Conservation (phyloP, 2,797 vertebrate species). For the Sphaeramia orbicularis region DNA sequence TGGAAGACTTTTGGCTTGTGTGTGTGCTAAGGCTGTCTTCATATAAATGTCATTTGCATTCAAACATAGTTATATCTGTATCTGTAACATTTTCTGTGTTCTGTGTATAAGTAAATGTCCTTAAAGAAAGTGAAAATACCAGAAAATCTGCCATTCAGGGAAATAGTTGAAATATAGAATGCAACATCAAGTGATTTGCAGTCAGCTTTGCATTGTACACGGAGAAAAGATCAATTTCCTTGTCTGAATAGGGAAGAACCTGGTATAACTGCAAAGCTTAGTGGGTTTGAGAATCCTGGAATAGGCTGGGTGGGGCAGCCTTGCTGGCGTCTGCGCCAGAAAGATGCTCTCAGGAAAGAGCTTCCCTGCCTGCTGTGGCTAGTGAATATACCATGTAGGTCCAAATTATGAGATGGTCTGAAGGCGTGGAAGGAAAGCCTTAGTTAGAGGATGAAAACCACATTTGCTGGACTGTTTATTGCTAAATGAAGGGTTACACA, state of each 20-base stretch:
- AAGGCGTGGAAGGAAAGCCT: constrained; percentile 25
- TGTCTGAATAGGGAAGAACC: constrained; percentile 12
- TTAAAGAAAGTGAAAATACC: neutral
- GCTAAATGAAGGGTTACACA: constrained; percentile 46
- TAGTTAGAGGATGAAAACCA: constrained; percentile 48
- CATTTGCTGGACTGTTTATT: constrained; percentile 51
- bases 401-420: constrained; percentile 56
- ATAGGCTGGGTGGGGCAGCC: constrained; percentile 70
- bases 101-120: neutral
- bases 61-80: neutral
- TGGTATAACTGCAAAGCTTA: constrained; percentile 24
- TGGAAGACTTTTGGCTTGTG: neutral
- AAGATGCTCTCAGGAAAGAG: constrained; percentile 59
- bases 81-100: neutral
- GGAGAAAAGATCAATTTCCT: constrained; percentile 7
- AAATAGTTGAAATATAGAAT: neutral
- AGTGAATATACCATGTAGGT: constrained; percentile 29
- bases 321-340: constrained; percentile 46
- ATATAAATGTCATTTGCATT: neutral
- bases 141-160: neutral
- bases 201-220: constrained; percentile 4
- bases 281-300: constrained; percentile 53
- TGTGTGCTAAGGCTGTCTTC: neutral
- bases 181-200: neutral
- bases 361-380: constrained; percentile 37